These are phyloP conservation scores for Lepidocyrtinus sp. DNA, from an alignment of 2,888 invertebrate genomes.

Conservation along the genomic window DNA sequence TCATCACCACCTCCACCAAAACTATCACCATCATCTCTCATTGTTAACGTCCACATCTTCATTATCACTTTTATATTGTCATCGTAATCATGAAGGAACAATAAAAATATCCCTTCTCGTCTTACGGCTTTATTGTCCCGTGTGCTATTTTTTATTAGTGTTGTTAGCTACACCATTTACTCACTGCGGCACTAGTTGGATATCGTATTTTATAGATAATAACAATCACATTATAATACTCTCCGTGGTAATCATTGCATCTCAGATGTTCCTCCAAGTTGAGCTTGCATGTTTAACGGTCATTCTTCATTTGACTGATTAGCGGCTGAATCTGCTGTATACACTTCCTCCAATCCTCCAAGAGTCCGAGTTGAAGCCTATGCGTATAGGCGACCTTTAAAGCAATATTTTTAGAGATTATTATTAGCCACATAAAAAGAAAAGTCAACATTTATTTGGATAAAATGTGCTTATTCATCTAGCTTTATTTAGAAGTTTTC, in stretches of 20 bases:
- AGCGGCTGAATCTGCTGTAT: background rate
- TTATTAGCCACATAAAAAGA: background rate
- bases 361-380: too few species aligned
- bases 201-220: conserved; percentile 14
- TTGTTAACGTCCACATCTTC: conserved; percentile 27
- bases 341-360: background rate
- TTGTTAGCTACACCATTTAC: background rate
- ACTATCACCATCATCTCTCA: conserved; percentile 24
- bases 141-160: background rate
- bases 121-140: background rate
- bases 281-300: conserved; percentile 11
- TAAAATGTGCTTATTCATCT: conserved; percentile 14
- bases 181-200: background rate
- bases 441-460: conserved; percentile 4
- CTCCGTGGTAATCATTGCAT: too few species aligned
- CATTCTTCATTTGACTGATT: background rate
- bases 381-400: conserved; percentile 1
- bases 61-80: conserved; percentile 7
- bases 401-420: background rate
- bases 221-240: too few species aligned
- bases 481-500: too few species aligned
- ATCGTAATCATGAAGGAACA: background rate
- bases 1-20: conserved; percentile 26
- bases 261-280: background rate
- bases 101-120: too few species aligned